Percentiles rank a stretch among this genome's conserved stretches.
These are phyloP conservation scores for Diplogasteroides magnus DNA, from an alignment of 1,140 invertebrate species.

Conservation along the genomic window DNA sequence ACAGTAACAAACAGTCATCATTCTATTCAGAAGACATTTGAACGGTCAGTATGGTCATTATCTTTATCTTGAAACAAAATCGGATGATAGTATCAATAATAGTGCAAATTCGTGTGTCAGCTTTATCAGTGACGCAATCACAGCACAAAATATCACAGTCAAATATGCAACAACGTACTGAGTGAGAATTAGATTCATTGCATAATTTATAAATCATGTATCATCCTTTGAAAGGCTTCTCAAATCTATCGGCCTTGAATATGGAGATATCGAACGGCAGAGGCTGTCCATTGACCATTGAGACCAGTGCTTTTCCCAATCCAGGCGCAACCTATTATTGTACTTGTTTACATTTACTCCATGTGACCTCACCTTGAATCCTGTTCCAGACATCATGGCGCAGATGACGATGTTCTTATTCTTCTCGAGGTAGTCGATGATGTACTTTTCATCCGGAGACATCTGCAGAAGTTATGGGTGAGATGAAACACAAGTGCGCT, in stretches of 20 bases:
- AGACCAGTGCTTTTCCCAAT: neutral
- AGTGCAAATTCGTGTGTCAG: too few relatives aligned
- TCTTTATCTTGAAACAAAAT: too few relatives aligned
- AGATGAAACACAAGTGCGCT: too few relatives aligned
- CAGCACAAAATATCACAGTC: too few relatives aligned
- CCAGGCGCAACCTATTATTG: neutral
- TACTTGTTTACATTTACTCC: neutral
- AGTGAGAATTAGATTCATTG: too few relatives aligned
- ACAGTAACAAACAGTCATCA: too few relatives aligned
- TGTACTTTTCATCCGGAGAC: neutral
- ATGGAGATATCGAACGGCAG: neutral
- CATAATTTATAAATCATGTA: neutral
- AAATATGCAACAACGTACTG: too few relatives aligned
- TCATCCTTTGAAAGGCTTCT: neutral
- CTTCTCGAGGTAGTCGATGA: neutral
- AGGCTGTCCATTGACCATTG: neutral
- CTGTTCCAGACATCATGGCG: neutral
- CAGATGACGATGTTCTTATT: neutral
- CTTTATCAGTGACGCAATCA: too few relatives aligned
- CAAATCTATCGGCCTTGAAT: neutral
- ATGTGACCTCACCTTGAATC: neutral
- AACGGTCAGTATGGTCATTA: too few relatives aligned
- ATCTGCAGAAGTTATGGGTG: too few relatives aligned
- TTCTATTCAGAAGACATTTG: too few relatives aligned
- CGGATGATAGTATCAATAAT: too few relatives aligned